These are phyloP conservation scores for Ormyrus nitidulus DNA, from an alignment of 2,888 invertebrate genomes.

Conservation along the genomic window DNA sequence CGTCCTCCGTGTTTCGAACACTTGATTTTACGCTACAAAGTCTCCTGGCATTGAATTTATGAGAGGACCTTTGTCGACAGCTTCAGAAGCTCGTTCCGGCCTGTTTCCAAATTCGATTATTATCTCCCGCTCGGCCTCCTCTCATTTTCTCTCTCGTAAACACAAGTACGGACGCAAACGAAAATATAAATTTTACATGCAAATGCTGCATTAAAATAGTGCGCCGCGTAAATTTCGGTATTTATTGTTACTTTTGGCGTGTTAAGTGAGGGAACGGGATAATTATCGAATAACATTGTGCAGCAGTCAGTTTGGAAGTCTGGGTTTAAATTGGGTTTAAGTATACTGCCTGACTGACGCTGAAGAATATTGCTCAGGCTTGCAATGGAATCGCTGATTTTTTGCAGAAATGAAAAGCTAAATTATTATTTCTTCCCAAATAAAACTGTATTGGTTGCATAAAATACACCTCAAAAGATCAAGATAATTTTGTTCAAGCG, in stretches of 20 bases:
- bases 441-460: too few species aligned
- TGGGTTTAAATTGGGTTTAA: not conserved
- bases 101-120: slow-evolving; percentile 55
- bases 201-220: slow-evolving; percentile 11
- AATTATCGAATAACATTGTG: slow-evolving; percentile 15
- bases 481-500: too few species aligned
- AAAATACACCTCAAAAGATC: too few species aligned
- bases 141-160: not conserved
- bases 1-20: slow-evolving; percentile 52
- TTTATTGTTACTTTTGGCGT: slow-evolving; percentile 25
- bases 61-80: slow-evolving; percentile 58
- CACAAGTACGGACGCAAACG: not conserved
- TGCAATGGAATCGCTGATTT: not conserved
- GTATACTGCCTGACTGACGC: not conserved
- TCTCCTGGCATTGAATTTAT: slow-evolving; percentile 52
- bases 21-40: slow-evolving; percentile 53
- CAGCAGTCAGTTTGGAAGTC: not conserved
- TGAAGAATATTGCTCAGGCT: not conserved
- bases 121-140: slow-evolving; percentile 40
- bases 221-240: slow-evolving; percentile 12
- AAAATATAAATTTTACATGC: slow-evolving; percentile 24
- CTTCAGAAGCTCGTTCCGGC: slow-evolving; percentile 58
- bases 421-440: too few species aligned
- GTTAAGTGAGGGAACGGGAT: not conserved
- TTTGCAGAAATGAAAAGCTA: too few species aligned